Base-by-base conservation (phyloP, 2,797 vertebrate species). In the Ceyx erithaca region DNA sequence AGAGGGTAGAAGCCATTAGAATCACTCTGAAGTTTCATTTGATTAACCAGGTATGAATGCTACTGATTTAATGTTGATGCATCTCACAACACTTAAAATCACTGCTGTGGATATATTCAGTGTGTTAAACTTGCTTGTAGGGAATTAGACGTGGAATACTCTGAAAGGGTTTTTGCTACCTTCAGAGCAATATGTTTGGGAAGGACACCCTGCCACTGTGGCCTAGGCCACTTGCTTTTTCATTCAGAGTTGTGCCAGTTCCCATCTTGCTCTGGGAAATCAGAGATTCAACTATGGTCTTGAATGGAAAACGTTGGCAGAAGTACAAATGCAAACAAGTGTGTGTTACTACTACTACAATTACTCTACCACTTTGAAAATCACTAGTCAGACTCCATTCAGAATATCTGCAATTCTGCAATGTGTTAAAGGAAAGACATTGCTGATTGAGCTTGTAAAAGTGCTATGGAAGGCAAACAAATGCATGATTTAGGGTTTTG, bases 401-500 rank as follows among this genome's bases (percentile, higher is more conserved):
- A 84, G 37, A 72, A 54, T 94, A 92, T 93, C 83, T 96, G 93
- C 70, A 95, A 88, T 95, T 96, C 85, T 76, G 63, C 94, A 95
- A 76, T 78, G 58, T 94, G 62, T 94, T 80, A 85, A 33, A 94
- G 69, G 67, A 93, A 94, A 85, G 81, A 92, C 85, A 90, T 85
- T 93, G 91, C 96, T 95, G 93, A 96, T 93, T n/a, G 83, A 89
- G 93, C 93, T 94, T 83, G 63, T 91, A 95, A 93, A 97, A 96
- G 84, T 95, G 80, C 94, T 94, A 89, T 43, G 45, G 90, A 96
- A 95, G 72, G 90, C 91, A 97, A 96, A 96, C 89, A 96, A 96
- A 96, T 79, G 82, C 90, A 96, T 95, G 91, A 94, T 94, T 96
- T 95, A 96, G 93, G 90, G 80, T 87, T 97, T 96, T 90, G 80